phyloP scores from a whole-genome alignment of 2,888 invertebrate species.

The Ephialtes manifestator region DNA sequence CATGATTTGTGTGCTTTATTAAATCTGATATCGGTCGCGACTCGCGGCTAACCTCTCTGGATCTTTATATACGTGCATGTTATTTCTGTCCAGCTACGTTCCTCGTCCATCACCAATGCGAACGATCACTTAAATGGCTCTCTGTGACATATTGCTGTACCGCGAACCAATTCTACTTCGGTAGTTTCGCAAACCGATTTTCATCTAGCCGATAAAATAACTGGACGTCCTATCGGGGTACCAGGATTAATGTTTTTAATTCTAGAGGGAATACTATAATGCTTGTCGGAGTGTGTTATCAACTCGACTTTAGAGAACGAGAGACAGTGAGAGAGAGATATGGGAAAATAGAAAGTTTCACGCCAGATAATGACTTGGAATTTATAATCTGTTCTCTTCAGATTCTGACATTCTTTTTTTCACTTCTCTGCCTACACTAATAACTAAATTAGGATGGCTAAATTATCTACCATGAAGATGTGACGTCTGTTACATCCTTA shows the following conservation, averaged over 20 bases:
- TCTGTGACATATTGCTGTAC: background rate
- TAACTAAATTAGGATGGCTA: background rate
- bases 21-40: slow-evolving; percentile 80
- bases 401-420: background rate
- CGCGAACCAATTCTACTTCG: slow-evolving; percentile 18
- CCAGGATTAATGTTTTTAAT: slow-evolving; percentile 38
- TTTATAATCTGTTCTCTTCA: background rate
- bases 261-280: slow-evolving; percentile 2
- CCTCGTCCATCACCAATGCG: slow-evolving; percentile 44
- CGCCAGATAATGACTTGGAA: background rate
- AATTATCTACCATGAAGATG: background rate
- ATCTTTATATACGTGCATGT: slow-evolving; percentile 23
- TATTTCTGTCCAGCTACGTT: slow-evolving; percentile 54
- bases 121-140: slow-evolving; percentile 51
- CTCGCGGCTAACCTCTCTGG: slow-evolving; percentile 46
- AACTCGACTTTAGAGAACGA: background rate
- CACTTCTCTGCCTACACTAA: background rate
- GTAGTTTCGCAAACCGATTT: slow-evolving; percentile 32
- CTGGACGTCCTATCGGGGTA: slow-evolving; percentile 20
- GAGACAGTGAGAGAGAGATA: background rate
- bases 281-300: background rate
- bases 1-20: slow-evolving; percentile 82
- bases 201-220: slow-evolving; percentile 51
- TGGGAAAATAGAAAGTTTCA: background rate
- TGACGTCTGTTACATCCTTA: too few relatives aligned